Evolutionary conservation across 2,888 invertebrate species (phyloP).

Genomic region (Microplitis manilae): DNA sequence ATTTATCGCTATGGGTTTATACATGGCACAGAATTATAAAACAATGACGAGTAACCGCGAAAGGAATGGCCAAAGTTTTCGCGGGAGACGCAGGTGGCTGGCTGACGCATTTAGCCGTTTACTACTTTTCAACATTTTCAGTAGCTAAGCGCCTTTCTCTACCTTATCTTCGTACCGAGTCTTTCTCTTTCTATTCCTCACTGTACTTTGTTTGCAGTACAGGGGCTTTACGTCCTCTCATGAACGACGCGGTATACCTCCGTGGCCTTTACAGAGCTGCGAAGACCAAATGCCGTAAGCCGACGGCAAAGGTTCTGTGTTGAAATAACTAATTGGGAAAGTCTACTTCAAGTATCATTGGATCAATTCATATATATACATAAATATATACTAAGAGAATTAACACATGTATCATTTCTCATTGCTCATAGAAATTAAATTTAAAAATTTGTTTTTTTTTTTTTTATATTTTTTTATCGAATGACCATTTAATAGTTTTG

Average conservation of each 20-base stretch:
- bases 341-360: not conserved
- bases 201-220: not conserved
- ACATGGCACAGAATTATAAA: conserved; percentile 20
- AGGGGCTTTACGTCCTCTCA: conserved; percentile 17
- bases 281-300: conserved; percentile 20
- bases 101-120: conserved; percentile 53
- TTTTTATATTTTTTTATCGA: not conserved
- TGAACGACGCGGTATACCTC: not conserved
- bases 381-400: too few species aligned
- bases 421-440: not conserved
- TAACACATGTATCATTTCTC: not conserved
- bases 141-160: conserved; percentile 52
- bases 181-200: conserved; percentile 16
- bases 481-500: not conserved
- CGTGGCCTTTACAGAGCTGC: conserved; percentile 14
- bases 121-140: conserved; percentile 56
- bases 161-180: conserved; percentile 15
- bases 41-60: conserved; percentile 41
- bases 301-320: conserved; percentile 19
- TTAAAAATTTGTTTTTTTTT: not conserved
- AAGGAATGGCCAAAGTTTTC: conserved; percentile 53
- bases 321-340: conserved; percentile 31
- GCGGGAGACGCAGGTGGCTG: conserved; percentile 52
- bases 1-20: not conserved
- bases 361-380: conserved; percentile 5